Percentiles rank a stretch among this genome's conserved stretches.
Evolutionary conservation across 2,888 invertebrate species (phyloP).

Genomic region (Leucoma salicis): DNA sequence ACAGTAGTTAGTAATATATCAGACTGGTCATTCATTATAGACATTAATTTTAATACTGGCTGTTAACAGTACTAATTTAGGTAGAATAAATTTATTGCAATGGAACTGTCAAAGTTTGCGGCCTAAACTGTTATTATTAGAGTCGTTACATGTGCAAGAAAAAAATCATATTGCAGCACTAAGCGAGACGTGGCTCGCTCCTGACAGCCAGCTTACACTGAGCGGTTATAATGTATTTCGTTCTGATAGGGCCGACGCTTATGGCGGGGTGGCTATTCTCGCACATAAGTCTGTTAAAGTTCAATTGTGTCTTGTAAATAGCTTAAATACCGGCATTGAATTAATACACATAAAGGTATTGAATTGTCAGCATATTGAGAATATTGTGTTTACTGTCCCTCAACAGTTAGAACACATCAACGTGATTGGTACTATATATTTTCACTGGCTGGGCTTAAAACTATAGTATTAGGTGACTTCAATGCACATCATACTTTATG

Average conservation of each 20-base stretch:
- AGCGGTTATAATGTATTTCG: not conserved
- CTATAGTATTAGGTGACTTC: not conserved
- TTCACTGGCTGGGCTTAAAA: not conserved
- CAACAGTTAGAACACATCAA: not conserved
- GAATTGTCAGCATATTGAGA: not conserved
- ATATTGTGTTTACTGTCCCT: not conserved
- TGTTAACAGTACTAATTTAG: not conserved
- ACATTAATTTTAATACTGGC: too few species aligned
- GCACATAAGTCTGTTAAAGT: not conserved
- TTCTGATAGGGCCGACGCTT: not conserved
- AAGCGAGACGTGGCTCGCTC: not conserved
- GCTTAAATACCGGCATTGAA: not conserved
- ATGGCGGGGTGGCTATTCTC: not conserved
- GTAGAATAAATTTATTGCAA: not conserved
- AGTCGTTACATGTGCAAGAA: too few species aligned
- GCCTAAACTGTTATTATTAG: too few species aligned
- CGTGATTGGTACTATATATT: not conserved
- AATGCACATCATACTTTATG: not conserved
- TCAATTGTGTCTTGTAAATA: not conserved
- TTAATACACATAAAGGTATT: not conserved
- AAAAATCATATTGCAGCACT: not conserved
- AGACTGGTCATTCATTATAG: too few species aligned
- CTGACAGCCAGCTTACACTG: not conserved
- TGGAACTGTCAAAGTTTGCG: not conserved
- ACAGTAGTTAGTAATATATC: too few species aligned